Conservation (phyloP, 2,888 invertebrate species). For the Steinernema carpocapsae region DNA sequence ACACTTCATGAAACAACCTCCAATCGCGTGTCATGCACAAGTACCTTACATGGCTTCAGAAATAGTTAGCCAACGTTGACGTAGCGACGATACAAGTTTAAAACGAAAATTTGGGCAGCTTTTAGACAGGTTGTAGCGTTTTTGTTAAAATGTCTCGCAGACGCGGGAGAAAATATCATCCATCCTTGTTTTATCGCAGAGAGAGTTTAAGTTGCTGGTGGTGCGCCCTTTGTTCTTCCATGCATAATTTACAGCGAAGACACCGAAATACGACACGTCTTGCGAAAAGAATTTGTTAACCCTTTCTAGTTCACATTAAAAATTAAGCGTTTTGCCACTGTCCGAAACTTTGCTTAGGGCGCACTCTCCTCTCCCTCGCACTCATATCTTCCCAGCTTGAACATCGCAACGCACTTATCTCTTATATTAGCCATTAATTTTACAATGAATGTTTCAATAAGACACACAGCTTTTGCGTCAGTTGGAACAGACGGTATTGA, state of each 20-base stretch:
- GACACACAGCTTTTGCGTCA: neutral
- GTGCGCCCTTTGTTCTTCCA: no score
- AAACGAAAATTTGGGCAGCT: no score
- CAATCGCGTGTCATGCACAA: no score
- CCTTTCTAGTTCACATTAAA: constrained; percentile 3
- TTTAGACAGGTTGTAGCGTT: no score
- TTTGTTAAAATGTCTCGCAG: no score
- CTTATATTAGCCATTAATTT: neutral
- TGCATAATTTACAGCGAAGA: constrained; percentile 3
- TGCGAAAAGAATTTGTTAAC: constrained; percentile 28
- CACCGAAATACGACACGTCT: constrained; percentile 22
- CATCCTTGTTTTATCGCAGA: no score
- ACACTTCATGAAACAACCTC: neutral
- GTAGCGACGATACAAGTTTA: no score
- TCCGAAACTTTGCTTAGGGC: neutral
- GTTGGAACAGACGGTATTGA: constrained; percentile 10
- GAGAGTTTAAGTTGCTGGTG: no score
- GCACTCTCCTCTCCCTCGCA: neutral
- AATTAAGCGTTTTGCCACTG: neutral
- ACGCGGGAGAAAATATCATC: no score
- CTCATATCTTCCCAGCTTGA: neutral
- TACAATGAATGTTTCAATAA: neutral
- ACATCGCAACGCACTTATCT: neutral
- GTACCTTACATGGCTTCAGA: no score
- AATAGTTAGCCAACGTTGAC: no score